Evolutionary conservation across 2,888 invertebrate genomes (phyloP).

Genomic region (Saturnia japonica): DNA sequence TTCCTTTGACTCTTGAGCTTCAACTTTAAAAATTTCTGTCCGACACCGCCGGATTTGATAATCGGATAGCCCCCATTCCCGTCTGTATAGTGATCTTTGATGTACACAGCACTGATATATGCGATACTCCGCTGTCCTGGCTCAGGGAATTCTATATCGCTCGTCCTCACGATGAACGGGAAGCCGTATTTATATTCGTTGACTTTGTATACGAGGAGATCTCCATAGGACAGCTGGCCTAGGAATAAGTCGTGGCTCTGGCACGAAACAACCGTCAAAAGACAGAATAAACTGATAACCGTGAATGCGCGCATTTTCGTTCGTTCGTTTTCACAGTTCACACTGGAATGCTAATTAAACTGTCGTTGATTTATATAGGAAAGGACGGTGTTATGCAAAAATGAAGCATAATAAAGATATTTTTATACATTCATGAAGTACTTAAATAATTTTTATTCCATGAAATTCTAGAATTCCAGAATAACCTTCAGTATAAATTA

Average conservation of each 20-base stretch:
- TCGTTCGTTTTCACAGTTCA: slow-evolving; percentile 65
- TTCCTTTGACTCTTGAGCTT: slow-evolving; percentile 70
- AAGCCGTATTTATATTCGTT: slow-evolving; percentile 69
- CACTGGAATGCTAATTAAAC: slow-evolving; percentile 60
- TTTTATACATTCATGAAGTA: background rate
- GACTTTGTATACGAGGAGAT: slow-evolving; percentile 57
- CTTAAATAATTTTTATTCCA: no score
- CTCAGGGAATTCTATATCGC: slow-evolving; percentile 62
- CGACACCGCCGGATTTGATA: slow-evolving; percentile 66
- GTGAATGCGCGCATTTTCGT: slow-evolving; percentile 58
- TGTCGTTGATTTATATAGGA: slow-evolving; percentile 61
- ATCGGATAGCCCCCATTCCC: slow-evolving; percentile 67
- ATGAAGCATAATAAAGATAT: slow-evolving; percentile 31
- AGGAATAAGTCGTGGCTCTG: slow-evolving; percentile 67
- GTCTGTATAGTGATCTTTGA: slow-evolving; percentile 63
- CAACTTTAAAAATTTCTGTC: slow-evolving; percentile 67
- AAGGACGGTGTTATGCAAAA: slow-evolving; percentile 47
- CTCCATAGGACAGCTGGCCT: slow-evolving; percentile 64
- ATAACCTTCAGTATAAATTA: no score
- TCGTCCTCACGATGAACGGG: slow-evolving; percentile 60
- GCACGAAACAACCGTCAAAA: slow-evolving; percentile 45
- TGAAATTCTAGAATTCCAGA: no score
- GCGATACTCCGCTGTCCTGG: slow-evolving; percentile 63
- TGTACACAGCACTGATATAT: slow-evolving; percentile 58
- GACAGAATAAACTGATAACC: slow-evolving; percentile 47